Percentiles rank a stretch among this genome's conserved stretches.
These are phyloP conservation scores for Zenarchopterus dispar DNA, from an alignment of 2,797 vertebrate species.

Conservation along the genomic window DNA sequence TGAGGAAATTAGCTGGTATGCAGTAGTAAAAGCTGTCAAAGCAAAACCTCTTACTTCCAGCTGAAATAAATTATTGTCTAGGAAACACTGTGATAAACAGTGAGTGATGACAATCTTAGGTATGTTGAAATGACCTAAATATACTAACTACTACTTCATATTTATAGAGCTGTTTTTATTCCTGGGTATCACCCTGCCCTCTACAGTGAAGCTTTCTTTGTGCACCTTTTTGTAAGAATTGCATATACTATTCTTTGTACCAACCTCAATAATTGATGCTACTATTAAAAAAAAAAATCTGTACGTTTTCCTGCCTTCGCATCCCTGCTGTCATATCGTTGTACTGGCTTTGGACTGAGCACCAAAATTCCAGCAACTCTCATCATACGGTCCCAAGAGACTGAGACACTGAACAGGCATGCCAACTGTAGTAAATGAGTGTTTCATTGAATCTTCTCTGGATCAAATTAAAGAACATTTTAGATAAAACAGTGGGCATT, in stretches of 20 bases:
- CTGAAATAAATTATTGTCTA: background rate
- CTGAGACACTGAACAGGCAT: background rate
- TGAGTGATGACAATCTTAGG: background rate
- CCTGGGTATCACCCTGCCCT: too few species aligned
- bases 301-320: background rate
- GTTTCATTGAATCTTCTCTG: slow-evolving; percentile 24
- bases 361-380: slow-evolving; percentile 5
- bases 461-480: slow-evolving; percentile 11
- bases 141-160: too few species aligned
- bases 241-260: too few species aligned
- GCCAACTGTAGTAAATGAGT: slow-evolving; percentile 17
- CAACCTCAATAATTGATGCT: too few species aligned
- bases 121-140: too few species aligned
- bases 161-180: too few species aligned
- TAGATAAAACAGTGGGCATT: too few species aligned
- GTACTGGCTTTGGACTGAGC: background rate
- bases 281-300: background rate
- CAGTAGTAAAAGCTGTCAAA: background rate
- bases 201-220: too few species aligned
- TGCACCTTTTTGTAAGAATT: too few species aligned
- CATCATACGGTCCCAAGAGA: slow-evolving; percentile 20
- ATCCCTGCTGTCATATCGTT: background rate
- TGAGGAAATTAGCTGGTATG: background rate
- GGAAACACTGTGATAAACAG: background rate
- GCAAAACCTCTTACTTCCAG: background rate